A percentile compares a stretch with the other conserved stretches of the same genome.
Evolutionary conservation across 2,888 invertebrate species (phyloP).

Genomic region (Vesta saturnalis): DNA sequence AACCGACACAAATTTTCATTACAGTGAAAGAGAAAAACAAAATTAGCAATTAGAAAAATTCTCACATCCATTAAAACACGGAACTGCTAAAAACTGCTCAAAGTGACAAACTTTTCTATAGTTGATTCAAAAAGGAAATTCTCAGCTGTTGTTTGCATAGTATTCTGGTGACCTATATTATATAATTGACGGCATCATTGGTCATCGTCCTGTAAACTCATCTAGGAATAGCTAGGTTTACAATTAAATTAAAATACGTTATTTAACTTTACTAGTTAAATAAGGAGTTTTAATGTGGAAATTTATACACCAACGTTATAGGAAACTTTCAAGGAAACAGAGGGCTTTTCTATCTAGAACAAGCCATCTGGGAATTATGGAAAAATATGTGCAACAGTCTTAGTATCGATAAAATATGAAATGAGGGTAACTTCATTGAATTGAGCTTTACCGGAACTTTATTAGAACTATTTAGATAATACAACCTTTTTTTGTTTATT

Average conservation of each 20-base stretch:
- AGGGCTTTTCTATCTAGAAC: neutral
- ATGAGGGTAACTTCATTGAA: neutral
- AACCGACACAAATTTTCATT: too few relatives aligned
- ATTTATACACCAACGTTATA: neutral
- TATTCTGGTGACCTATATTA: slow-evolving; percentile 4
- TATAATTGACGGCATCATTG: slow-evolving; percentile 4
- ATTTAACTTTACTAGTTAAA: neutral
- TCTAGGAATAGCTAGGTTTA: neutral
- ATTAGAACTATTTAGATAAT: too few relatives aligned
- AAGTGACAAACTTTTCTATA: neutral
- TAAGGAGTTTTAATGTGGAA: neutral
- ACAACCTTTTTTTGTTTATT: too few relatives aligned
- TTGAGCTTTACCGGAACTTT: too few relatives aligned
- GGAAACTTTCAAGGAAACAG: neutral
- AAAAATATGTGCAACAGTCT: neutral
- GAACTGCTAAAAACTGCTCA: neutral
- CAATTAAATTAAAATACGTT: neutral
- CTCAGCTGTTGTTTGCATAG: neutral
- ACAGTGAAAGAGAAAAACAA: too few relatives aligned
- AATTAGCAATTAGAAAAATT: too few relatives aligned
- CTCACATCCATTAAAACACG: neutral
- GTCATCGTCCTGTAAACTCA: slow-evolving; percentile 4
- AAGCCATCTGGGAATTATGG: neutral
- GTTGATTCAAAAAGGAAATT: neutral
- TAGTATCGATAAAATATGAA: neutral